Evolutionary conservation across 2,797 vertebrate species (phyloP).

Genomic region (Hyperoplus immaculatus): DNA sequence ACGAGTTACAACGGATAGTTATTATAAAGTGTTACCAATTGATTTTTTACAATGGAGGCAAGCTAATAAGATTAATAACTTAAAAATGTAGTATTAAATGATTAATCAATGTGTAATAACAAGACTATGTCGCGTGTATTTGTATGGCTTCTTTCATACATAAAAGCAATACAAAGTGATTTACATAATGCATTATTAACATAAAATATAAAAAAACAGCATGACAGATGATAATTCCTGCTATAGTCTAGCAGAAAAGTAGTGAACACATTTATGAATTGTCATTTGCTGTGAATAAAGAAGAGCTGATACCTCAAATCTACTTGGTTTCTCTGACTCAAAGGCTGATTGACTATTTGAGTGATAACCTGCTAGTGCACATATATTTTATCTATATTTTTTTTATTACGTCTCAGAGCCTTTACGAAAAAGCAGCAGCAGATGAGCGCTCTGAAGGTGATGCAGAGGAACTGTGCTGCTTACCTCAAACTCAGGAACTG

Average conservation of each 20-base stretch:
- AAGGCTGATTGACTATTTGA: neutral
- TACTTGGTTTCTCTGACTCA: neutral
- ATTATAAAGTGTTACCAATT: no score
- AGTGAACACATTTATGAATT: neutral
- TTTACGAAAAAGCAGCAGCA: slow-evolving; percentile 93
- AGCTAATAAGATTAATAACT: neutral
- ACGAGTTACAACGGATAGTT: no score
- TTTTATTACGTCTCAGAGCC: slow-evolving; percentile 80
- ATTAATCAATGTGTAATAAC: neutral
- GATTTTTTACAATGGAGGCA: slow-evolving; percentile 10
- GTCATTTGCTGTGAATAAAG: neutral
- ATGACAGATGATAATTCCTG: neutral
- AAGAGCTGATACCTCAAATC: neutral
- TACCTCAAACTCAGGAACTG: slow-evolving; percentile 95
- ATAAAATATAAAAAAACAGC: neutral
- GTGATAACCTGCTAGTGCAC: neutral
- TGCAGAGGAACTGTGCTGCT: slow-evolving; percentile 94
- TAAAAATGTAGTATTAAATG: neutral
- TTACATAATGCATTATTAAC: neutral
- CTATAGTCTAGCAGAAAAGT: neutral
- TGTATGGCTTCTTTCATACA: neutral
- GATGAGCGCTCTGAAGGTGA: slow-evolving; percentile 91
- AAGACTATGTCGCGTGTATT: neutral
- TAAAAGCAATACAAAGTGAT: neutral
- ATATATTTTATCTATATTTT: neutral